Percentiles rank a stretch among this genome's conserved stretches.
Evolutionary conservation across 1,140 invertebrate genomes (phyloP).

Genomic region (Diploscapter pachys): DNA sequence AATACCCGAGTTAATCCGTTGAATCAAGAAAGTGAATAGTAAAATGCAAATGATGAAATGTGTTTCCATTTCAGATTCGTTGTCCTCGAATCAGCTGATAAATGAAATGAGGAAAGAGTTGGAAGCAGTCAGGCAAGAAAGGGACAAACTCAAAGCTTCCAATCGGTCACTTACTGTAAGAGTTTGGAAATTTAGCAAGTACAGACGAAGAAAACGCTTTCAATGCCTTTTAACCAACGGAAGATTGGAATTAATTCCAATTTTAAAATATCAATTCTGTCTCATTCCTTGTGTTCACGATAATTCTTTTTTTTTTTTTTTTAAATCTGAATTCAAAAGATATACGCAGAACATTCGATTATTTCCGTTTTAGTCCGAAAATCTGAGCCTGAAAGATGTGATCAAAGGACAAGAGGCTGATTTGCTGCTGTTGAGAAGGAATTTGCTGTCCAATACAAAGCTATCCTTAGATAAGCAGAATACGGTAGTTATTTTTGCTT

Average conservation of each 20-base stretch:
- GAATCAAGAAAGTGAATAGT: no score
- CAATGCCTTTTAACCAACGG: constrained; percentile 5
- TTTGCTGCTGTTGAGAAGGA: constrained; percentile 12
- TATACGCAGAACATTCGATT: constrained; percentile 13
- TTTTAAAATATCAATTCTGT: no score
- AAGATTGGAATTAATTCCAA: constrained; percentile 2
- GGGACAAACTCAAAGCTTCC: no score
- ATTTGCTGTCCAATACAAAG: constrained; percentile 11
- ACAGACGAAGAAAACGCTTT: neutral
- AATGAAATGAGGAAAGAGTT: no score
- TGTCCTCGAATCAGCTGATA: no score
- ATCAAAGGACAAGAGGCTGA: constrained; percentile 13
- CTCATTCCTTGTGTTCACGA: neutral
- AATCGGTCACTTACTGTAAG: no score
- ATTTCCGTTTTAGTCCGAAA: constrained; percentile 1
- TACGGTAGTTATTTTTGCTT: neutral
- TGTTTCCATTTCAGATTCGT: no score
- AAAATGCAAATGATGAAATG: no score
- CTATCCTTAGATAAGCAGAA: constrained; percentile 17
- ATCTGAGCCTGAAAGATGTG: constrained; percentile 8
- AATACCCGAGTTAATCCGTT: no score
- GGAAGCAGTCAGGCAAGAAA: no score
- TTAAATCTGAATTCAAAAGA: constrained; percentile 2
- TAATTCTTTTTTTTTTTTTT: constrained; percentile 6
- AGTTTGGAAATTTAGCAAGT: no score